Percentiles rank a stretch among this genome's conserved stretches.
Evolutionary conservation across 2,113 vertebrate species (phyloP).

Genomic region (Benitochromis conjunctus): DNA sequence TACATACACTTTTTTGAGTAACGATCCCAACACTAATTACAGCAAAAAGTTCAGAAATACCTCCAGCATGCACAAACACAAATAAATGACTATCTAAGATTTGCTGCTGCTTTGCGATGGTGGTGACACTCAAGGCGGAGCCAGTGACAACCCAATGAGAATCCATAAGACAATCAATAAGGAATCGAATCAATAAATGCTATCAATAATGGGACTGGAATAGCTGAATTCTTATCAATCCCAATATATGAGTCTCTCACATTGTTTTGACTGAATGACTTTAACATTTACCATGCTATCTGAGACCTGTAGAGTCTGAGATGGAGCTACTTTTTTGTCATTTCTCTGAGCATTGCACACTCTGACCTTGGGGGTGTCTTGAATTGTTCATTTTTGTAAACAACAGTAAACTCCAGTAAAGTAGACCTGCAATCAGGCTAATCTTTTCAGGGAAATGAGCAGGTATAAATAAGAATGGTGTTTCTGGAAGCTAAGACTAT

Average conservation of each 20-base stretch:
- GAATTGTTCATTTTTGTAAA: background rate
- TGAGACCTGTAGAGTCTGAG: background rate
- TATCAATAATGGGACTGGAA: background rate
- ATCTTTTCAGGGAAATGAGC: background rate
- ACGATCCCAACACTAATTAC: background rate
- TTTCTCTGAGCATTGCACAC: background rate
- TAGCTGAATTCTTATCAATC: background rate
- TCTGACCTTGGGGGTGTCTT: background rate
- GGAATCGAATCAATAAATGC: background rate
- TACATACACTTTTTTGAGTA: background rate
- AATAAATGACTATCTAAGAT: background rate
- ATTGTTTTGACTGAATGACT: background rate
- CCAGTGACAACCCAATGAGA: background rate
- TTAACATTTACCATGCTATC: background rate
- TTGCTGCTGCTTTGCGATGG: background rate
- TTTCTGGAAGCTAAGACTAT: background rate
- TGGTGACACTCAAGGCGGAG: background rate
- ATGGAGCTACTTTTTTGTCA: background rate
- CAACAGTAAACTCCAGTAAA: background rate
- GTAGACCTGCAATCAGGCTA: background rate
- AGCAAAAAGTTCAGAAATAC: background rate
- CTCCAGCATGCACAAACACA: background rate
- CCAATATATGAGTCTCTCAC: background rate
- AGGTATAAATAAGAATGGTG: slow-evolving; percentile 4
- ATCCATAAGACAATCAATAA: background rate